Evolutionary conservation across 2,888 invertebrate species (phyloP), one percentile per base, ranked within the genome.

Genomic region (Exocentrus adspersus): DNA sequence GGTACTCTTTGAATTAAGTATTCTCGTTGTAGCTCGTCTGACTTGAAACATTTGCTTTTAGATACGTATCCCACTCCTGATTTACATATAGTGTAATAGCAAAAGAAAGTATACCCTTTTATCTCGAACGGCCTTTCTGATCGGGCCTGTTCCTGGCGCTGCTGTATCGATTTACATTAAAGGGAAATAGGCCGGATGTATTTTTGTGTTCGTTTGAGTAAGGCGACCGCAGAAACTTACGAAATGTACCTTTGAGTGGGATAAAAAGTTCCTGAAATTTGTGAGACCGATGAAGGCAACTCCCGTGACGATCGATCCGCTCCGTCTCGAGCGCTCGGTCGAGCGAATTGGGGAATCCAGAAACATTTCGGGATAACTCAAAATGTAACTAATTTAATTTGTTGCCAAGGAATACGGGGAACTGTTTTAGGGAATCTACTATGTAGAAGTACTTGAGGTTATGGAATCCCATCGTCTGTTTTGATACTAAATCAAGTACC

Each of bases 221-320:
- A 53, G 21, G 14, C 42, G 41, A 42, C 53, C 42, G 16, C 42
- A 14, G 41, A 53, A 42, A 53, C 41, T 41, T 42, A 42, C 41
- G 53, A 42, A 53, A 42, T 37, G 24, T 53, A 42, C 53, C 42
- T 53, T 42, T 24, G 42, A 53, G 42, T 16, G 28, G 48, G n/a
- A 28, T 48, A 48, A 28, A 28, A 46, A 24, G 21, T 28, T 28
- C 7, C 2, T 7, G 28, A 28, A 48, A 48, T 28, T 28, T 48
- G 28, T 24, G 16, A 48, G 14, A 28, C 24, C 28, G 28, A 16
- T 48, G n/a, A 48, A 48, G 48, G 28, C 2, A 48, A 28, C 24
- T 46, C 28, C 48, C 48, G 14, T 24, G 20, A 28, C 16, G 48
- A 28, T 48, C 48, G 28, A 48, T 28, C 28, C 24, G 14, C 10